Percentiles rank a stretch among this genome's conserved stretches.
These are phyloP conservation scores for Drosophila multiciliata DNA, from an alignment of 2,888 invertebrate genomes.

Conservation along the genomic window DNA sequence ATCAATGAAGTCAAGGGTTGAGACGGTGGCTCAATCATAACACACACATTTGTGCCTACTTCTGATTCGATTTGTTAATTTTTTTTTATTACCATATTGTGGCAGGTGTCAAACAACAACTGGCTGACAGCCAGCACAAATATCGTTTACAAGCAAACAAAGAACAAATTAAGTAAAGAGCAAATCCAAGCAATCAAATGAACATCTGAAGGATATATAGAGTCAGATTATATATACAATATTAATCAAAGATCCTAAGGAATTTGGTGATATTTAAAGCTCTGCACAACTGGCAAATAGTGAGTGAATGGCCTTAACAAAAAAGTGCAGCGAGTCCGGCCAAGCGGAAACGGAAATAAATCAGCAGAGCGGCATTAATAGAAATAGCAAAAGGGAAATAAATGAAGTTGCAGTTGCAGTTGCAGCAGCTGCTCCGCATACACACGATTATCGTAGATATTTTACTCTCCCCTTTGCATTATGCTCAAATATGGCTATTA, in stretches of 20 bases:
- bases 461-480: constrained; percentile 43
- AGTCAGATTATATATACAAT: background rate
- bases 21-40: constrained; percentile 14
- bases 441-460: constrained; percentile 61
- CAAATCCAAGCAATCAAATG: constrained; percentile 36
- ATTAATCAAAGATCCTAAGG: constrained; percentile 26
- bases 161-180: constrained; percentile 49
- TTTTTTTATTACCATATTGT: constrained; percentile 63
- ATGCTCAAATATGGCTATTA: constrained; percentile 75
- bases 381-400: constrained; percentile 25
- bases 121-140: constrained; percentile 13
- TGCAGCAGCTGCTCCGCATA: constrained; percentile 42
- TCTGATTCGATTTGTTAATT: constrained; percentile 65
- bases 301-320: constrained; percentile 8
- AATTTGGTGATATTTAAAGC: background rate
- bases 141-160: constrained; percentile 42
- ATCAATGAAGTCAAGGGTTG: constrained; percentile 59
- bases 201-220: constrained; percentile 20
- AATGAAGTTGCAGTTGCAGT: constrained; percentile 33
- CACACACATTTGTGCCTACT: constrained; percentile 1
- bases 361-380: constrained; percentile 38
- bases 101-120: constrained; percentile 22
- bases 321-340: constrained; percentile 37
- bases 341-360: constrained; percentile 66
- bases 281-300: background rate